Percentiles rank a stretch among this genome's conserved stretches.
Evolutionary conservation across 37 sponge, comb jelly and placozoan genomes (phyloP).

Genomic region (Beroe ovata): DNA sequence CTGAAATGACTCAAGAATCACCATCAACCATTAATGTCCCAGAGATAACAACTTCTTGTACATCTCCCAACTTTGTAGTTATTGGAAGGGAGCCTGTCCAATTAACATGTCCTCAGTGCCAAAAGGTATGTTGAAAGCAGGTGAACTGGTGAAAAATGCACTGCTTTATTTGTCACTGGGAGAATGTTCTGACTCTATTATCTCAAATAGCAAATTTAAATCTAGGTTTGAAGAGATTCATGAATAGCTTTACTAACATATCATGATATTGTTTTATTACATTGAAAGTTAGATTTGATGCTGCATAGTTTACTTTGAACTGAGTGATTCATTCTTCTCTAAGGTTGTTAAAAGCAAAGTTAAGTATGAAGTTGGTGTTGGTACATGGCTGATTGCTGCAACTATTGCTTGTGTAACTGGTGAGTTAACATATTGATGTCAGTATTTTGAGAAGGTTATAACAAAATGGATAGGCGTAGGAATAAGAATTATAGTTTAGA

Average conservation of each 20-base stretch:
- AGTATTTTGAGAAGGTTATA: no score
- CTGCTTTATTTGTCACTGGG: no score
- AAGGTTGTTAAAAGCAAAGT: slow-evolving; percentile 34
- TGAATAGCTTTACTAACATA: background rate
- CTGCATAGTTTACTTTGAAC: background rate
- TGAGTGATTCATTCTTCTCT: background rate
- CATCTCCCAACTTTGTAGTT: slow-evolving; percentile 10
- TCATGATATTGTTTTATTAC: background rate
- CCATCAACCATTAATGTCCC: no score
- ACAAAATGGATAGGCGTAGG: no score
- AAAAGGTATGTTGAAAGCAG: background rate
- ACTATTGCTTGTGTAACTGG: slow-evolving; percentile 34
- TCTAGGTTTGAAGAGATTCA: background rate
- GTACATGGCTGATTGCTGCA: slow-evolving; percentile 11
- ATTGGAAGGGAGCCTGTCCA: slow-evolving; percentile 28
- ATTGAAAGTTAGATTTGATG: background rate
- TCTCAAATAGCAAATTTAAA: background rate
- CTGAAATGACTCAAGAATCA: no score
- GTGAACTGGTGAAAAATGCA: no score
- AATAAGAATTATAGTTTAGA: no score
- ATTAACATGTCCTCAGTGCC: slow-evolving; percentile 29
- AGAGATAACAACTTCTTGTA: no score
- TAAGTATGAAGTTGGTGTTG: slow-evolving; percentile 15
- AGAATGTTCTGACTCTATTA: no score
- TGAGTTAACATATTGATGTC: no score